Evolutionary conservation across 2,888 invertebrate genomes (phyloP), one percentile per base, ranked within the genome.

Genomic region (Pristionchus mayeri): DNA sequence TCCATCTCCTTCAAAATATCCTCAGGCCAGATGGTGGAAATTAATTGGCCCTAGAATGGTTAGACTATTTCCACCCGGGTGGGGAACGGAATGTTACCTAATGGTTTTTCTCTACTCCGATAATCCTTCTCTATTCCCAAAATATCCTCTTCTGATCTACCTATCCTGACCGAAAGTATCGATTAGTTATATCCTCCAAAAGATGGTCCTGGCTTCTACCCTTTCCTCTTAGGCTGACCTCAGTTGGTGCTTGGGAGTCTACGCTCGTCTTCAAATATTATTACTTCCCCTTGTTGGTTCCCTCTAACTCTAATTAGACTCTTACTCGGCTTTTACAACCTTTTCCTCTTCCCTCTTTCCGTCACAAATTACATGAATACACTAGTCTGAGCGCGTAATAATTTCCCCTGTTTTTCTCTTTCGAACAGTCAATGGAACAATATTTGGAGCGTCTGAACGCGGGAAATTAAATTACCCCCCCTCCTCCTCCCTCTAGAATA

Each of bases 281-380:
- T 71, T 71, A 44, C 71, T 71, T 37, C 37, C 21, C 67, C 71
- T 37, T 37, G 40, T 44, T 40, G 71, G 71, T 40, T 40, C 40
- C 44, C n/a, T 40, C 18, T 13, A 44, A 13, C 44, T 9, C 44
- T 71, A 71, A 71, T 71, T 71, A 71, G 71, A 71, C 2, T 2
- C 71, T 71, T 40, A 71, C 71, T 67, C 67, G 27, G 4, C 63
- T 71, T 54, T 71, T 71, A 71, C 71, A 71, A 71, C 71, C 71
- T 30, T 40, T n/a, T 34, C 13, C 60, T 18, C 27, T 11, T 37
- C 30, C n/a, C n/a, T 44, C 71, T 71, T 44, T 40, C 44, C 3
- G 44, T 71, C 71, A 71, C 9, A 71, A 71, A 71, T 71, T 71
- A 71, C 71, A 71, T 71, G 71, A 71, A 78, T 78, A 78, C 50